Evolutionary conservation across 2,888 invertebrate genomes (phyloP).

Genomic region (Gari tellinella): DNA sequence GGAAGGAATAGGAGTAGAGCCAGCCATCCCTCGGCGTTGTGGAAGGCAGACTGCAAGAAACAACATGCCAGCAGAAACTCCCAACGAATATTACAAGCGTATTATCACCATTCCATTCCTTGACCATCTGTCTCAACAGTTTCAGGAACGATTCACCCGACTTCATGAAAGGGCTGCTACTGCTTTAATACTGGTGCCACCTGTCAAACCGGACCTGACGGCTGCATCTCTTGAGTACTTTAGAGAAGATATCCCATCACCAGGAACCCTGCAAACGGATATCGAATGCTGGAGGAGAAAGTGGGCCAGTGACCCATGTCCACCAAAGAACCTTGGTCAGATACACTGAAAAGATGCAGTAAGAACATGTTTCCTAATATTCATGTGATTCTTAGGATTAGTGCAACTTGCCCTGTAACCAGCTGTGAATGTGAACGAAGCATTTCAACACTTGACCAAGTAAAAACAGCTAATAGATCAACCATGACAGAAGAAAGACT

Average conservation of each 20-base stretch:
- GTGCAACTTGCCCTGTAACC: too few species aligned
- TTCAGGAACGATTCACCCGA: not conserved
- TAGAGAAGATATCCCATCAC: not conserved
- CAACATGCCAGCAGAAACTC: not conserved
- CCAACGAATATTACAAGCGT: not conserved
- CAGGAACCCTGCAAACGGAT: not conserved
- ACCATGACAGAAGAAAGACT: too few species aligned
- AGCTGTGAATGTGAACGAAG: too few species aligned
- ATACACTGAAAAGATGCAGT: too few species aligned
- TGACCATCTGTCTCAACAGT: not conserved
- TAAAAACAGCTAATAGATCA: too few species aligned
- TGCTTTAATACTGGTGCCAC: not conserved
- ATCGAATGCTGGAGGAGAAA: not conserved
- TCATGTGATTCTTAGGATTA: too few species aligned
- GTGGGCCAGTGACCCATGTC: not conserved
- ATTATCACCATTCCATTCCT: not conserved
- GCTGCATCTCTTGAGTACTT: not conserved
- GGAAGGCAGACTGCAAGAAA: not conserved
- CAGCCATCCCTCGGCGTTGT: too few species aligned
- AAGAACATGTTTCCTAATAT: too few species aligned
- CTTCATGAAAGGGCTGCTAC: not conserved
- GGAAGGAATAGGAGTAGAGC: not conserved
- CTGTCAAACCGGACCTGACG: not conserved
- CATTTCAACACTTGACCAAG: too few species aligned
- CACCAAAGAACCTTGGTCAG: not conserved